phyloP scores from a whole-genome alignment of 2,113 vertebrate genomes.

The Rhabdomys dilectus region DNA sequence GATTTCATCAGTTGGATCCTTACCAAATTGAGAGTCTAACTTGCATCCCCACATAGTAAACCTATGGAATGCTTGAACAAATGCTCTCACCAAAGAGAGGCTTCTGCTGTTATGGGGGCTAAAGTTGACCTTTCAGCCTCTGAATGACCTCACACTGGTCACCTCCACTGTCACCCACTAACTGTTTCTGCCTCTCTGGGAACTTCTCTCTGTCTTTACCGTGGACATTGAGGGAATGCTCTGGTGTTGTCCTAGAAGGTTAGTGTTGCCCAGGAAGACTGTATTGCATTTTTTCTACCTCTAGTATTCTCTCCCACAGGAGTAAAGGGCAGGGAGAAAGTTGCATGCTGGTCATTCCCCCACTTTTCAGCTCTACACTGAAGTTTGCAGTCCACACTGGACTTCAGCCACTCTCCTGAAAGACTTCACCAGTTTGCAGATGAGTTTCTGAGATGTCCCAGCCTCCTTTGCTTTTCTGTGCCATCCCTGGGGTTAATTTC shows the following conservation, averaged over 20 bases:
- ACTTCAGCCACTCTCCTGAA: background rate
- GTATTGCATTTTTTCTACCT: background rate
- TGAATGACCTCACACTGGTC: background rate
- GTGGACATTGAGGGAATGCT: background rate
- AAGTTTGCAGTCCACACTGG: background rate
- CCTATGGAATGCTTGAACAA: background rate
- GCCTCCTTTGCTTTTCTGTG: conserved; percentile 2
- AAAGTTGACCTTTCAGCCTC: background rate
- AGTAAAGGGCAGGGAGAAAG: background rate
- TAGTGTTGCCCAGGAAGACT: background rate
- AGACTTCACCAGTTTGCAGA: background rate
- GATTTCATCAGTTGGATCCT: background rate
- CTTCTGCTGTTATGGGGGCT: background rate
- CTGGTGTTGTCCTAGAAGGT: background rate
- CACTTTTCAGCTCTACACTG: background rate
- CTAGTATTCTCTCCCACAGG: background rate
- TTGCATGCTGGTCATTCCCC: background rate
- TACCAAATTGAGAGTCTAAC: background rate
- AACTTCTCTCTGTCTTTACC: background rate
- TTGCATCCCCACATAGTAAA: background rate
- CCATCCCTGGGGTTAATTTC: background rate
- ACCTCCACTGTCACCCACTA: background rate
- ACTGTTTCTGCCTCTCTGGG: background rate
- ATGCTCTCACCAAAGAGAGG: background rate
- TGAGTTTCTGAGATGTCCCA: background rate